phyloP scores from a whole-genome alignment of 2,113 vertebrate species.

The Acanthochromis polyacanthus region DNA sequence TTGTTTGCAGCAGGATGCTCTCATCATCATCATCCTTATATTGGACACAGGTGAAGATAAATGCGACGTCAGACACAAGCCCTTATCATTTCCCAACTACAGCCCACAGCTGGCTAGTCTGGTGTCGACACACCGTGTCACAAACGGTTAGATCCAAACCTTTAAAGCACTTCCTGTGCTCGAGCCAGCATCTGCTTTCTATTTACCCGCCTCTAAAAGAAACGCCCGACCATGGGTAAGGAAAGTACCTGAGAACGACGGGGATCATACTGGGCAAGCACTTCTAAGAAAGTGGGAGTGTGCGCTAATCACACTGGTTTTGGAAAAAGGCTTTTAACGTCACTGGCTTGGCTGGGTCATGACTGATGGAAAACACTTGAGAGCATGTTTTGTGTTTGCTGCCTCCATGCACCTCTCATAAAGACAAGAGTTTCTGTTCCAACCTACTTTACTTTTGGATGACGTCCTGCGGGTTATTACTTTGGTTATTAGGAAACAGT shows the following conservation, averaged over 20 bases:
- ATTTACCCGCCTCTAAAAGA: constrained; percentile 68
- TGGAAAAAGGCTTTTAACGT: constrained; percentile 37
- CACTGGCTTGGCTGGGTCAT: constrained; percentile 6
- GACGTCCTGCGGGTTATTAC: neutral
- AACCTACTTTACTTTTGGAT: constrained; percentile 18
- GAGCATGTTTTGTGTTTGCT: constrained; percentile 6
- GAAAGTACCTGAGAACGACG: constrained; percentile 55
- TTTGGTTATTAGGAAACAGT: neutral
- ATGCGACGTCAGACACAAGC: constrained; percentile 28
- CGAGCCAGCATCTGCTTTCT: constrained; percentile 79
- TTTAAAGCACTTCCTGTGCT: constrained; percentile 66
- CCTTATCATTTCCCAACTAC: constrained; percentile 30
- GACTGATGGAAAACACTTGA: constrained; percentile 28
- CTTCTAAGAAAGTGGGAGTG: neutral
- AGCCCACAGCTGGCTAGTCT: constrained; percentile 50
- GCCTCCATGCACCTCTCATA: constrained; percentile 10
- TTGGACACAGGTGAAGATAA: constrained; percentile 66
- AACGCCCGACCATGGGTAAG: neutral
- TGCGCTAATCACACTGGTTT: constrained; percentile 32
- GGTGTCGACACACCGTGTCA: constrained; percentile 66
- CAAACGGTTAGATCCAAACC: constrained; percentile 62
- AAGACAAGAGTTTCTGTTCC: constrained; percentile 14
- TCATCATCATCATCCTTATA: constrained; percentile 49
- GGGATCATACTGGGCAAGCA: constrained; percentile 11
- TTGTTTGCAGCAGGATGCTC: constrained; percentile 39